Base-by-base conservation (phyloP, 2,113 vertebrate species). In the Neogobius melanostomus region DNA sequence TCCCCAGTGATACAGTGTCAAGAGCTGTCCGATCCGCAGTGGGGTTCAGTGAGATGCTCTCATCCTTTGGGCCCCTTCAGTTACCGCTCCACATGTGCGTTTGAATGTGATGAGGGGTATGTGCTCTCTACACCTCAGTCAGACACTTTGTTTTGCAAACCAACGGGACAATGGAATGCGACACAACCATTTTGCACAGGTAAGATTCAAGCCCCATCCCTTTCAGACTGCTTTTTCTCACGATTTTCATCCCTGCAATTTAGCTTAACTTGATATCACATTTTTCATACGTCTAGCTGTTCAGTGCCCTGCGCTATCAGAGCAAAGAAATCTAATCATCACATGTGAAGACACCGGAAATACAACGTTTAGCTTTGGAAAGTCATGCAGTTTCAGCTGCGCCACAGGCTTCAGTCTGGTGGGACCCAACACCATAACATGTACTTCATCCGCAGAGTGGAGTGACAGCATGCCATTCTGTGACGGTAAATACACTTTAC, bases 341-440 rank as follows among this genome's bases (percentile, higher is more conserved):
- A 8, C 4, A 82, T 96, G 95, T 85, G 90, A 70, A 16, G 75
- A 71, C 1, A 89, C 93, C 45, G 79, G 79, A 1, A 84, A 89
- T 0, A 69, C 69, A 49, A 69, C 11, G 17, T 93, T 91, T 75
- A 90, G 89, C 57, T 95, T 91, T 69, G 88, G 82, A 42, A 92
- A 91, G 44, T 88, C 48, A 56, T 97, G 96, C 53, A 56, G 9
- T 3, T 95, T 96, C 9, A 57, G 36, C 52, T 97, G 96, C 28
- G 28, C 59, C 7, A 47, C 83, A 0, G 92, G 94, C 5, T 93
- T 91, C 76, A 64, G 28, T 8, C 84, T 89, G 36, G 66, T 83
- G 64, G 94, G 95, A 9, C 63, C 76, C 0, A 75, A 76, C 69
- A 64, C 2, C 1, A 67, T 92, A 15, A 71, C 0, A 1, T 95